Evolutionary conservation across 2,113 vertebrate genomes (phyloP).

Genomic region (Todiramphus saurophagus): DNA sequence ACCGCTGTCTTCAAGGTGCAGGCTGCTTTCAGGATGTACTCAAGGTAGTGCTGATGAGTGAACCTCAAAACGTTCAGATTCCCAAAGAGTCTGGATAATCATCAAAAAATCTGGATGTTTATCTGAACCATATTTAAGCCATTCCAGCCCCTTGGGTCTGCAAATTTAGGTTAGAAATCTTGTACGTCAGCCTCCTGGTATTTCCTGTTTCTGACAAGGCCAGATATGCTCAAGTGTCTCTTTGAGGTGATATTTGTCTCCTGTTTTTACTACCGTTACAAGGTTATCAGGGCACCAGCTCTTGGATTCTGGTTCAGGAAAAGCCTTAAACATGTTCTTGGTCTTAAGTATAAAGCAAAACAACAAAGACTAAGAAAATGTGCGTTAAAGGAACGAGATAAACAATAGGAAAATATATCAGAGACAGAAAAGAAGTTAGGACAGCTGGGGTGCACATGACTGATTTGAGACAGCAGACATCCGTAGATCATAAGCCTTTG

Average conservation of each 20-base stretch:
- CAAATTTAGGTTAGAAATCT: slow-evolving; percentile 10
- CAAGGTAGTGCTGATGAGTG: background rate
- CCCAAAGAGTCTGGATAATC: slow-evolving; percentile 19
- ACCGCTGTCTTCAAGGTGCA: background rate
- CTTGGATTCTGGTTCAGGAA: slow-evolving; percentile 31
- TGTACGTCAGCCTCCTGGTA: slow-evolving; percentile 25
- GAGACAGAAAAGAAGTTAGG: background rate
- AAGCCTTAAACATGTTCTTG: background rate
- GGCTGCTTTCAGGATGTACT: background rate
- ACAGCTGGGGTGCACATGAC: background rate
- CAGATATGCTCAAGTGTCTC: slow-evolving; percentile 12
- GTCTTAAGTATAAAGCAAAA: background rate
- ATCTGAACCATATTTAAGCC: background rate
- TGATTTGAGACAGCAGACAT: background rate
- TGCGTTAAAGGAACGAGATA: background rate
- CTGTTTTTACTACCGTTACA: background rate
- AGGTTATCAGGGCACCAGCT: slow-evolving; percentile 3
- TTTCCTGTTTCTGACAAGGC: slow-evolving; percentile 47
- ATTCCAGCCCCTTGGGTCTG: background rate
- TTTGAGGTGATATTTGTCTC: slow-evolving; percentile 43
- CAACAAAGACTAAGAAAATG: background rate
- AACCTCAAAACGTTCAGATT: slow-evolving; percentile 10
- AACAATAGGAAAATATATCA: background rate
- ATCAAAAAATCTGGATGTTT: slow-evolving; percentile 58
- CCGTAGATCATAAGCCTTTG: background rate